Evolutionary conservation across 2,888 invertebrate species (phyloP).

Genomic region (Sesia bembeciformis): DNA sequence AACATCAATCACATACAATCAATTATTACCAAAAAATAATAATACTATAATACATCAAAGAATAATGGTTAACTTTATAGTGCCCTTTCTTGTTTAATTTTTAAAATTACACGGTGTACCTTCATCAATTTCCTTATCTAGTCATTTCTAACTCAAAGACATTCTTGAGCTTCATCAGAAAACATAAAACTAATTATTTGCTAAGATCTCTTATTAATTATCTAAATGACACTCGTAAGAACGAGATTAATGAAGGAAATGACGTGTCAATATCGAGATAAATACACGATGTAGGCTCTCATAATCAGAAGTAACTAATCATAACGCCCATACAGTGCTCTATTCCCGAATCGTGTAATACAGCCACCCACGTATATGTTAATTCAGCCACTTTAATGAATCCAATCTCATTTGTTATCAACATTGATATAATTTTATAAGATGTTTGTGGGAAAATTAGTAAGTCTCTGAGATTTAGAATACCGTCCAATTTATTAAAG

Average conservation of each 20-base stretch:
- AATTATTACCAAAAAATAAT: too few relatives aligned
- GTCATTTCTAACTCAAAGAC: background rate
- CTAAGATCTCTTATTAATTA: background rate
- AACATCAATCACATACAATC: too few relatives aligned
- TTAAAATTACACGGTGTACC: too few relatives aligned
- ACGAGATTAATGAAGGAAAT: background rate
- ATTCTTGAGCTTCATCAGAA: background rate
- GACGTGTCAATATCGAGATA: constrained; percentile 1
- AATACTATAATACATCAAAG: too few relatives aligned
- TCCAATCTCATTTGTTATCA: constrained; percentile 47
- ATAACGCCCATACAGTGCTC: constrained; percentile 12
- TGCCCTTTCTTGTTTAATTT: too few relatives aligned
- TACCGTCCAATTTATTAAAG: background rate
- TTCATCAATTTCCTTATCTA: too few relatives aligned
- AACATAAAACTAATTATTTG: background rate
- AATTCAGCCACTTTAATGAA: constrained; percentile 39
- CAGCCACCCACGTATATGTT: constrained; percentile 43
- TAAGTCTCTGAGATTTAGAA: constrained; percentile 3
- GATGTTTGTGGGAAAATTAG: constrained; percentile 47
- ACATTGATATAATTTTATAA: constrained; percentile 30
- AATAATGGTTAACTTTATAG: too few relatives aligned
- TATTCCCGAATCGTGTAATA: constrained; percentile 3
- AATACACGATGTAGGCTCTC: constrained; percentile 1
- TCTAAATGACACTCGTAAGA: background rate
- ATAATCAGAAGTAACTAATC: constrained; percentile 14